A percentile compares a stretch with the other conserved stretches of the same genome.
phyloP scores from a whole-genome alignment of 2,113 vertebrate genomes.

The Chaenocephalus aceratus region DNA sequence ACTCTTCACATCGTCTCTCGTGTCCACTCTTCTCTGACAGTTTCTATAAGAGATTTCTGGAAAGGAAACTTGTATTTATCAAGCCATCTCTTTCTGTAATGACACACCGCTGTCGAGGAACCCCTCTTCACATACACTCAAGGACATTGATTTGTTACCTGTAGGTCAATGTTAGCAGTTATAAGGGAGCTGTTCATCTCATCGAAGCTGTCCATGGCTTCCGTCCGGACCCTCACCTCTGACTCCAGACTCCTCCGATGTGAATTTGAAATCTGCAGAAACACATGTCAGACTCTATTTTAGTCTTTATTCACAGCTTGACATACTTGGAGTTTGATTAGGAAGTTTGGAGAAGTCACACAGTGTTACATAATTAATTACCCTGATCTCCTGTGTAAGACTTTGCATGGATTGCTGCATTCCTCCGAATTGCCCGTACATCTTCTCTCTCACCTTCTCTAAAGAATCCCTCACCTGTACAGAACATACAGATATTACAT shows the following conservation, averaged over 20 bases:
- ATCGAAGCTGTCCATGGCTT: conserved; percentile 93
- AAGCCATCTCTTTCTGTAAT: not conserved
- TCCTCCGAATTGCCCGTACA: conserved; percentile 96
- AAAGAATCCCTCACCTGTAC: conserved; percentile 94
- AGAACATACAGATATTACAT: not conserved
- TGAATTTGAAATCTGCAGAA: conserved; percentile 87
- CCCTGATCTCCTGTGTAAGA: conserved; percentile 91
- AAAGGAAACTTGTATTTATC: conserved; percentile 39
- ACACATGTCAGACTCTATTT: conserved; percentile 1
- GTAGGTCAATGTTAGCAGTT: conserved; percentile 90
- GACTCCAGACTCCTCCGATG: conserved; percentile 88
- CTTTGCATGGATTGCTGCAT: conserved; percentile 95
- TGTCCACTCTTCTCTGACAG: conserved; percentile 87
- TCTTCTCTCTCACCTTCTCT: conserved; percentile 94
- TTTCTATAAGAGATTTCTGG: conserved; percentile 95
- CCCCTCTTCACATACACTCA: not conserved
- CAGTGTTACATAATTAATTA: conserved; percentile 68
- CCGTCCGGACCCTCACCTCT: conserved; percentile 88
- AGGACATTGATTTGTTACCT: conserved; percentile 80
- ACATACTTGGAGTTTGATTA: conserved; percentile 15
- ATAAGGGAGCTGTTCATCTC: conserved; percentile 92
- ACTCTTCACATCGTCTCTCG: conserved; percentile 86
- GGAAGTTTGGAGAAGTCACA: not conserved
- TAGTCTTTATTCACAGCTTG: conserved; percentile 23
- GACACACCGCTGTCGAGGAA: not conserved